phyloP scores from a whole-genome alignment of 2,113 vertebrate species.

The Gymnobelideus leadbeateri region DNA sequence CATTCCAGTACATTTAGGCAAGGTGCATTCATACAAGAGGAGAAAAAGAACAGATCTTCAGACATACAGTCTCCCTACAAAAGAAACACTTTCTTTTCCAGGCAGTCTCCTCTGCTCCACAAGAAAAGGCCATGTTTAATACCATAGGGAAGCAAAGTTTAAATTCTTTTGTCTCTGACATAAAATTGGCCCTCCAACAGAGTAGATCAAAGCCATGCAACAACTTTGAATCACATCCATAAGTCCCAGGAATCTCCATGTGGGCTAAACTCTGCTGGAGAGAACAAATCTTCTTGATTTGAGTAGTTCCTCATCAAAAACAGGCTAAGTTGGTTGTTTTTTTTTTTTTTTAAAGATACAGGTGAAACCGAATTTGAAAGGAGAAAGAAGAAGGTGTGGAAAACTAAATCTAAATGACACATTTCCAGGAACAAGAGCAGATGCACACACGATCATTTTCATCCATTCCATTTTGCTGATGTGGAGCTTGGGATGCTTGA shows the following conservation, averaged over 20 bases:
- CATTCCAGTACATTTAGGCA: neutral
- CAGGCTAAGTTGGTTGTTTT: no score
- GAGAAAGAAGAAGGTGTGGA: neutral
- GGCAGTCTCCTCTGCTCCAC: neutral
- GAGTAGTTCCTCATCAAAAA: neutral
- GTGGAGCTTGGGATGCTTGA: neutral
- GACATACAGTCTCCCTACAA: conserved; percentile 4
- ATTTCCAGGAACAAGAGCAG: conserved; percentile 1
- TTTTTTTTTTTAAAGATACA: no score
- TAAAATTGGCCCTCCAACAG: neutral
- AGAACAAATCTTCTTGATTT: neutral
- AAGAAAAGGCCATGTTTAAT: conserved; percentile 11
- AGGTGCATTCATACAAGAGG: neutral
- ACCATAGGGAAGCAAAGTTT: conserved; percentile 2
- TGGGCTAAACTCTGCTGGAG: neutral
- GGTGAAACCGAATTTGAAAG: neutral
- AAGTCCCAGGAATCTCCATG: neutral
- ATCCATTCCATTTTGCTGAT: neutral
- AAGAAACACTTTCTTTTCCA: conserved; percentile 1
- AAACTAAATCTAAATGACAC: neutral
- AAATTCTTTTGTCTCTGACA: neutral
- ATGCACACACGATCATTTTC: neutral
- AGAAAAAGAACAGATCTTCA: conserved; percentile 6
- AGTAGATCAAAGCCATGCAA: neutral
- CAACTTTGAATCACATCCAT: neutral